Evolutionary conservation across 37 sponge, comb jelly and placozoan genomes (phyloP).

Genomic region (Aplysina aerophoba): DNA sequence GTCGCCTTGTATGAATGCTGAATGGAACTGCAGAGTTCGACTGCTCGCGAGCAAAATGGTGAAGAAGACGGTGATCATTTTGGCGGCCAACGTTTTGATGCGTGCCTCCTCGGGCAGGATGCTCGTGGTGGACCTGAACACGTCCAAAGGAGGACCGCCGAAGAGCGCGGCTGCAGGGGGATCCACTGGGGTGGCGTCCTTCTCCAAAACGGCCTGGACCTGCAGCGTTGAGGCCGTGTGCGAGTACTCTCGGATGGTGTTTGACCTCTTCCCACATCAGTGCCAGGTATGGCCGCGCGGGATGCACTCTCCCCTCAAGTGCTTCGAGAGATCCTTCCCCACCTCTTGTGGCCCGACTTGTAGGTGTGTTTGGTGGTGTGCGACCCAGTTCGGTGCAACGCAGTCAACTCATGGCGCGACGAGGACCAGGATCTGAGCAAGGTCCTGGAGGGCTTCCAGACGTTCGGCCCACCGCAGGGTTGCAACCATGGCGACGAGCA

Average conservation of each 20-base stretch:
- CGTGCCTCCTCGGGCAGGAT: slow-evolving; percentile 24
- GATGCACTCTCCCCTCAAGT: too few relatives aligned
- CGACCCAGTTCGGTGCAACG: slow-evolving; percentile 64
- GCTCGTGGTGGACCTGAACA: slow-evolving; percentile 47
- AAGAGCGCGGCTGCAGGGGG: background rate
- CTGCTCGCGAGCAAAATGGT: slow-evolving; percentile 15
- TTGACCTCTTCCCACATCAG: slow-evolving; percentile 81
- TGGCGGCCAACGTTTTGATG: slow-evolving; percentile 58
- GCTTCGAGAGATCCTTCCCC: background rate
- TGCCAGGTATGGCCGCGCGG: slow-evolving; percentile 68
- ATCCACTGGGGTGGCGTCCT: background rate
- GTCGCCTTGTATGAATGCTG: too few relatives aligned
- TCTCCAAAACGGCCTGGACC: slow-evolving; percentile 82
- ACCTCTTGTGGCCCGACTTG: background rate
- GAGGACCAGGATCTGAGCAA: slow-evolving; percentile 80
- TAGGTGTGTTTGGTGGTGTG: slow-evolving; percentile 75
- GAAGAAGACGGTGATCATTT: slow-evolving; percentile 84
- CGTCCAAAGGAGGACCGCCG: background rate
- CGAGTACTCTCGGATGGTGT: slow-evolving; percentile 83
- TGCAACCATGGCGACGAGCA: background rate
- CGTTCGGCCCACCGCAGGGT: slow-evolving; percentile 48
- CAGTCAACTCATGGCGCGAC: slow-evolving; percentile 85
- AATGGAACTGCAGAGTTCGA: too few relatives aligned
- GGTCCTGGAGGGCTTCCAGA: slow-evolving; percentile 71
- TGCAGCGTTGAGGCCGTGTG: slow-evolving; percentile 74